Percentiles rank a stretch among this genome's conserved stretches.
These are phyloP conservation scores for Peromyscus leucopus DNA, from an alignment of 2,113 vertebrate species.

Conservation along the genomic window DNA sequence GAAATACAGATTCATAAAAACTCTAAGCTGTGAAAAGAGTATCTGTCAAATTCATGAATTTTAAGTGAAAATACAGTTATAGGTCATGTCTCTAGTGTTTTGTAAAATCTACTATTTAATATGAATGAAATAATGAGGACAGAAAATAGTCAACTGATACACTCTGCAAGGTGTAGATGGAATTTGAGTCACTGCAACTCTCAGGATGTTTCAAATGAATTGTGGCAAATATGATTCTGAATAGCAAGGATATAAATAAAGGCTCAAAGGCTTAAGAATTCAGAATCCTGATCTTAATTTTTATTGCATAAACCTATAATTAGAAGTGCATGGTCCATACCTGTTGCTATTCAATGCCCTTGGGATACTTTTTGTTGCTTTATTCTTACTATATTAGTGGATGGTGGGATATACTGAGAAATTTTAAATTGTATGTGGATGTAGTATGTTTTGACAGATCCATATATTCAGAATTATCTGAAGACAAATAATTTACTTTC, in stretches of 20 bases:
- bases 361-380: background rate
- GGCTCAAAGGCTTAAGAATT: background rate
- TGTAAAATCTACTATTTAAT: slow-evolving; percentile 32
- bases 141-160: background rate
- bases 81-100: slow-evolving; percentile 57
- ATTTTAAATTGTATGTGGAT: background rate
- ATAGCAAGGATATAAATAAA: background rate
- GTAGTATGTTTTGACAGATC: background rate
- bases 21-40: background rate
- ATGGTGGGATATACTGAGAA: background rate
- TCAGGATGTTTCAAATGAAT: background rate
- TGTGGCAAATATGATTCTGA: background rate
- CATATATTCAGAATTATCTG: background rate
- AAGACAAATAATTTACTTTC: background rate
- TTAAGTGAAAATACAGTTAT: slow-evolving; percentile 50
- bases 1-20: slow-evolving; percentile 33
- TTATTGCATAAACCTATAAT: background rate
- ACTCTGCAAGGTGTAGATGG: background rate
- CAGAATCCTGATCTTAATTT: background rate
- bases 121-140: slow-evolving; percentile 50
- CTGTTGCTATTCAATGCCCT: background rate
- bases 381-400: background rate
- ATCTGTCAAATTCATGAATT: slow-evolving; percentile 49
- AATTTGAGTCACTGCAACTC: background rate
- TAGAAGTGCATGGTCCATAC: background rate